Evolutionary conservation across 2,888 invertebrate genomes (phyloP).

Genomic region (Tiliacea aurago): DNA sequence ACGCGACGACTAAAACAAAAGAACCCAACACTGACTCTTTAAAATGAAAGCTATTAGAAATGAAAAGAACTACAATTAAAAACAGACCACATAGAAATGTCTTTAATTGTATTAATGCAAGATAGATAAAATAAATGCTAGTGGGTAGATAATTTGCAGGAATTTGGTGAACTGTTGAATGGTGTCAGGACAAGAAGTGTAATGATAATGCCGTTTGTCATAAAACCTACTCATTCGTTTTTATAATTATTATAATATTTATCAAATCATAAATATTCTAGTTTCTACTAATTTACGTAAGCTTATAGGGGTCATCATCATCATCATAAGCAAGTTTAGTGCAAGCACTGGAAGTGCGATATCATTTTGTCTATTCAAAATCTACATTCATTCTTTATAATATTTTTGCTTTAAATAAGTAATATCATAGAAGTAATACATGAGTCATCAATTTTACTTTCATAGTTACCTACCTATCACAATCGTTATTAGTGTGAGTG

Average conservation of each 20-base stretch:
- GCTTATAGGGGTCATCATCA: background rate
- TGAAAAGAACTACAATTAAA: background rate
- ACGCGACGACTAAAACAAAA: background rate
- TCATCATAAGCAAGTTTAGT: background rate
- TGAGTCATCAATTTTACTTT: constrained; percentile 62
- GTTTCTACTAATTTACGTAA: constrained; percentile 6
- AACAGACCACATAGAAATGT: background rate
- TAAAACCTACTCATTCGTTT: background rate
- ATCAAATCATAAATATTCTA: constrained; percentile 1
- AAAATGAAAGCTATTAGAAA: constrained; percentile 2
- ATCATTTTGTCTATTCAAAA: background rate
- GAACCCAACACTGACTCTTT: background rate
- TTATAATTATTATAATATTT: background rate
- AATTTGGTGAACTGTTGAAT: background rate
- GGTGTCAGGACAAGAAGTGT: background rate
- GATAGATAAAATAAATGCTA: too few species aligned
- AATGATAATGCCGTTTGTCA: background rate
- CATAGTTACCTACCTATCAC: constrained; percentile 52
- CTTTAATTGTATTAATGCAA: background rate
- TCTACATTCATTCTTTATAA: background rate
- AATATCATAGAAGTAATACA: constrained; percentile 33
- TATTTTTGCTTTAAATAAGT: constrained; percentile 26
- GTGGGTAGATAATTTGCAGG: background rate
- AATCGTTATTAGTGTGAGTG: constrained; percentile 55
- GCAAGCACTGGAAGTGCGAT: too few species aligned